Percentiles rank a stretch among this genome's conserved stretches.
Conservation (phyloP, 2,113 vertebrate species). For the Dipodomys ordii region DNA sequence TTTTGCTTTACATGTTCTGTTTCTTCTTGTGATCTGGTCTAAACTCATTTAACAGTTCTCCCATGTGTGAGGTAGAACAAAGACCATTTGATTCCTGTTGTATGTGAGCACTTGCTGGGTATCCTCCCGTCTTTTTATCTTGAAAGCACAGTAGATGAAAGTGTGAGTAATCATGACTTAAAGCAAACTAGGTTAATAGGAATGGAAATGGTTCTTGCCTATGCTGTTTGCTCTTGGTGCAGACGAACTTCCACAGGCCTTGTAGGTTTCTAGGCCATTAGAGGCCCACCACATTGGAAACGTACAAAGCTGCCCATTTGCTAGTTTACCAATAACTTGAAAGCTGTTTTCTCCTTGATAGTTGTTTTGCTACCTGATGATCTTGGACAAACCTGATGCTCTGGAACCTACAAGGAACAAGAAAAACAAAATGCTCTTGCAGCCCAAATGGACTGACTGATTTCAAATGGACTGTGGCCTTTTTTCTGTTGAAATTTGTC, state of each 20-base stretch:
- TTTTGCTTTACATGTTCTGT: neutral
- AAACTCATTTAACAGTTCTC: neutral
- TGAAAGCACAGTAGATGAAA: conserved; percentile 13
- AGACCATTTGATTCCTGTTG: neutral
- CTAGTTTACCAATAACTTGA: too few species aligned
- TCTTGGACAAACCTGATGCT: neutral
- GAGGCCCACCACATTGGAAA: neutral
- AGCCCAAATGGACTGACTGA: too few species aligned
- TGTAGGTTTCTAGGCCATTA: neutral
- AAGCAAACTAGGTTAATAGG: conserved; percentile 36
- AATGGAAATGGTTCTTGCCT: neutral
- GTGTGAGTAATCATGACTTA: conserved; percentile 14
- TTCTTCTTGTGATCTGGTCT: neutral
- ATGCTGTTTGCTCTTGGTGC: neutral
- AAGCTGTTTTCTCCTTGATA: neutral
- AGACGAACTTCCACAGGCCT: neutral
- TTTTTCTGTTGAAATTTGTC: neutral
- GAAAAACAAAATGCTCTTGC: neutral
- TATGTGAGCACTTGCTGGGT: neutral
- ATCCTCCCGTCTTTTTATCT: neutral
- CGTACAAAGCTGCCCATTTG: neutral
- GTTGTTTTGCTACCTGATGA: neutral
- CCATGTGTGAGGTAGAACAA: neutral
- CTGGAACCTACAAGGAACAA: neutral
- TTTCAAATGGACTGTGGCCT: neutral